Percentiles rank a stretch among this genome's conserved stretches.
Conservation (phyloP, 1,140 invertebrate genomes). For the Sogatella furcifera region DNA sequence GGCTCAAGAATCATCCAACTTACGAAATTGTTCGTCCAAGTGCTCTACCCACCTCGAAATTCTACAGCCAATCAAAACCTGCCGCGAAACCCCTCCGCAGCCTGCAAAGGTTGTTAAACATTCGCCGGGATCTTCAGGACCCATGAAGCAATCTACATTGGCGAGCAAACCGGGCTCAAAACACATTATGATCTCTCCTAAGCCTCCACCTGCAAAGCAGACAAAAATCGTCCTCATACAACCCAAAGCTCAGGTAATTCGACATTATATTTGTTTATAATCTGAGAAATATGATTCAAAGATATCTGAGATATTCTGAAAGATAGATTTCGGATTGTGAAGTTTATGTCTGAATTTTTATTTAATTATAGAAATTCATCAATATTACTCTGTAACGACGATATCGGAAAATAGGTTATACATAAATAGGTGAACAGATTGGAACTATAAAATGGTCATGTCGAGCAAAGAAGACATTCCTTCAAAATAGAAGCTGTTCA, state of each 20-base stretch:
- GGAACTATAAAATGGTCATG: too few relatives aligned
- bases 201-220: background rate
- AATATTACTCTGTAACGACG: too few relatives aligned
- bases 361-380: too few relatives aligned
- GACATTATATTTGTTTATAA: background rate
- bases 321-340: too few relatives aligned
- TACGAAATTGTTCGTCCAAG: constrained; percentile 43
- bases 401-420: too few relatives aligned
- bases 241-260: background rate
- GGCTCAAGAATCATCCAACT: constrained; percentile 76
- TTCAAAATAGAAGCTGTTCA: too few relatives aligned
- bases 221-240: background rate
- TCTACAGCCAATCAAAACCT: constrained; percentile 7
- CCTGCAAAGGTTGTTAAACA: background rate
- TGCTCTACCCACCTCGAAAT: constrained; percentile 10
- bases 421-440: too few relatives aligned
- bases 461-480: too few relatives aligned
- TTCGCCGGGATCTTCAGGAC: background rate
- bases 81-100: background rate
- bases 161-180: background rate
- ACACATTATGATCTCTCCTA: background rate
- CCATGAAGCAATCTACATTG: background rate
- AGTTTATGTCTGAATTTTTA: too few relatives aligned
- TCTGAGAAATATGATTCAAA: too few relatives aligned
- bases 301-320: too few relatives aligned